These are phyloP conservation scores for Mythimna ferrago DNA, from an alignment of 2,888 invertebrate species.

Conservation along the genomic window DNA sequence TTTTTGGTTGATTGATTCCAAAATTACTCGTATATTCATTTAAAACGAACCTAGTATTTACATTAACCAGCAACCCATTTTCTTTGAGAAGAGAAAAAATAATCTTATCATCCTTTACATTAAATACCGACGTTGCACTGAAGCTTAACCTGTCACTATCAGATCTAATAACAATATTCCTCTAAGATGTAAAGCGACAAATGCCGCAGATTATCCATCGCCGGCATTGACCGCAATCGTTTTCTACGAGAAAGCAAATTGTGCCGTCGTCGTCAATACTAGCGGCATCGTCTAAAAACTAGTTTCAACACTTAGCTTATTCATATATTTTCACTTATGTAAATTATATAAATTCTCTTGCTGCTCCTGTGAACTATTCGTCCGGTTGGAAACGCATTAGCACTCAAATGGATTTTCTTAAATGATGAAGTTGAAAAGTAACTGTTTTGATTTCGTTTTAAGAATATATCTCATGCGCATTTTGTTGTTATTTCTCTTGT, in stretches of 20 bases:
- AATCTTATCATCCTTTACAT: conserved; percentile 24
- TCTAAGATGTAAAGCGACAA: conserved; percentile 53
- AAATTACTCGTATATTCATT: conserved; percentile 9
- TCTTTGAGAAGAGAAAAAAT: conserved; percentile 23
- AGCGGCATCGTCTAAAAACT: conserved; percentile 66
- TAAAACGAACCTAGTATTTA: conserved; percentile 12
- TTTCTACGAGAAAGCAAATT: conserved; percentile 83
- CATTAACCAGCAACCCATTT: neutral
- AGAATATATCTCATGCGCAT: neutral
- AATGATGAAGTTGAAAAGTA: conserved; percentile 12
- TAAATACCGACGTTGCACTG: conserved; percentile 3
- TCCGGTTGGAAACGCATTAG: conserved; percentile 70
- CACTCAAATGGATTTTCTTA: conserved; percentile 37
- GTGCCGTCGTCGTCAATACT: conserved; percentile 57
- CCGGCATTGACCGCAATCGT: conserved; percentile 65
- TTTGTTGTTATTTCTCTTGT: conserved; percentile 19
- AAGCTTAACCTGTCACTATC: conserved; percentile 28
- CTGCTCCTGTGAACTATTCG: conserved; percentile 79
- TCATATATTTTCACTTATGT: conserved; percentile 89
- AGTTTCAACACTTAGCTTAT: conserved; percentile 76
- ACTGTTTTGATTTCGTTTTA: conserved; percentile 13
- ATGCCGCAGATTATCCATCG: conserved; percentile 49
- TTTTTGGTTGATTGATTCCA: conserved; percentile 12
- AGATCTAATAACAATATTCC: conserved; percentile 56
- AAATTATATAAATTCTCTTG: conserved; percentile 75